phyloP scores from a whole-genome alignment of 2,888 invertebrate species.

The Drosophila lacicola region DNA sequence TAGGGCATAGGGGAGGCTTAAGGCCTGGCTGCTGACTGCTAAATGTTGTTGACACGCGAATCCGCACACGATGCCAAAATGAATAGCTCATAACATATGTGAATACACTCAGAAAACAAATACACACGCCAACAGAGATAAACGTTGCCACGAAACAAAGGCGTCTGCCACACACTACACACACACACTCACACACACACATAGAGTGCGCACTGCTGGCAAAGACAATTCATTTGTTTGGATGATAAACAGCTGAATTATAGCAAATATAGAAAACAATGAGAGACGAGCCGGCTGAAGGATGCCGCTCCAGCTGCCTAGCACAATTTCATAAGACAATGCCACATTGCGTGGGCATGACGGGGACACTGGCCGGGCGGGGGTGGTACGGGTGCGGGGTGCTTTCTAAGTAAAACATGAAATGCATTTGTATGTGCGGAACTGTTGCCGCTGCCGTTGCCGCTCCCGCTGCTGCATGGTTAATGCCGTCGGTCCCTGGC shows the following conservation, averaged over 20 bases:
- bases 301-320: conserved; percentile 43
- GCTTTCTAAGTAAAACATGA: conserved; percentile 6
- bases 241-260: conserved; percentile 76
- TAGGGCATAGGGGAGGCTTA: neutral
- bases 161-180: conserved; percentile 40
- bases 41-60: conserved; percentile 74
- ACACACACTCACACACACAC: conserved; percentile 11
- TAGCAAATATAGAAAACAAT: conserved; percentile 73
- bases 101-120: conserved; percentile 51
- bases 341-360: conserved; percentile 43
- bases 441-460: conserved; percentile 21
- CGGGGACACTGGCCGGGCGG: conserved; percentile 1
- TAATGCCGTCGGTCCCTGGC: conserved; percentile 17
- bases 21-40: conserved; percentile 48
- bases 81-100: conserved; percentile 69
- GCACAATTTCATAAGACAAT: conserved; percentile 57
- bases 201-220: conserved; percentile 43
- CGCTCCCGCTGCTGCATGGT: conserved; percentile 13
- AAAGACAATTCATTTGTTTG: conserved; percentile 78
- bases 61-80: conserved; percentile 69
- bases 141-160: conserved; percentile 54
- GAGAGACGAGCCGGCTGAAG: conserved; percentile 41
- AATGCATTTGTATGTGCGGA: conserved; percentile 12
- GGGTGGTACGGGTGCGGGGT: neutral
- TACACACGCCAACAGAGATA: conserved; percentile 45